Evolutionary conservation across 2,797 vertebrate species (phyloP), one percentile per base, ranked within the genome.

Genomic region (Smutsia temminckii): DNA sequence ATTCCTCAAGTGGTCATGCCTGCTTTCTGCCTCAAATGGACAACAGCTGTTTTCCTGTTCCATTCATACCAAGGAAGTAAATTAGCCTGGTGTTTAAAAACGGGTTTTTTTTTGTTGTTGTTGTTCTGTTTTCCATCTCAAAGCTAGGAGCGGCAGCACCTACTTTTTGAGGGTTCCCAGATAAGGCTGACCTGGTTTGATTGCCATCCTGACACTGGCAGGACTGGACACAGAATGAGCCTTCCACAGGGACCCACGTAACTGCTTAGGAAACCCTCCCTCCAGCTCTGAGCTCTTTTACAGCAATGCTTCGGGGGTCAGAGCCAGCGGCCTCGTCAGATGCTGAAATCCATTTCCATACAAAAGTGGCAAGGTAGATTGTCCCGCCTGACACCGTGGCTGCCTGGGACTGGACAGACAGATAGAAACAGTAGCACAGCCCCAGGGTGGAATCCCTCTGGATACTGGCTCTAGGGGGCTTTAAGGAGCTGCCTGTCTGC

Each of bases 361-460:
- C 13, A 40, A 63, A 88, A 68, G 32, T 63, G 46, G 13, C 88
- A 74, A 49, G 18, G 13, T 12, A 21, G 49, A 32, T n/a, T 46
- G 20, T 59, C 87, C 51, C 66, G 42, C 59, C 77, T 32, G 53
- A 78, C 21, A 5, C 14, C 23, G 2, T 21, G 49, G 59, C 61
- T 16, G 1, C 16, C 68, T 42, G 16, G 66, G 46, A 53, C 32
- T 37, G 11, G 63, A 23, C 34, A 72, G 64, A 29, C 13, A 2
- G 14, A 11, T 21, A 29, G 49, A 29, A 2, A 0, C 21, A n/a
- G 34, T 87, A 75, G 46, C 20, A 1, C 6, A 83, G 40, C 32
- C n/a, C 4, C 2, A 0, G 37, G n/a, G 23, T 66, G 32, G n/a
- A 13, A 25, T 12, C 66, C 80, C 66, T n/a, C 37, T 46, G 64